Percentiles rank a stretch among this genome's conserved stretches.
phyloP scores from a whole-genome alignment of 2,797 vertebrate genomes.

The Yasuhikotakia modesta region DNA sequence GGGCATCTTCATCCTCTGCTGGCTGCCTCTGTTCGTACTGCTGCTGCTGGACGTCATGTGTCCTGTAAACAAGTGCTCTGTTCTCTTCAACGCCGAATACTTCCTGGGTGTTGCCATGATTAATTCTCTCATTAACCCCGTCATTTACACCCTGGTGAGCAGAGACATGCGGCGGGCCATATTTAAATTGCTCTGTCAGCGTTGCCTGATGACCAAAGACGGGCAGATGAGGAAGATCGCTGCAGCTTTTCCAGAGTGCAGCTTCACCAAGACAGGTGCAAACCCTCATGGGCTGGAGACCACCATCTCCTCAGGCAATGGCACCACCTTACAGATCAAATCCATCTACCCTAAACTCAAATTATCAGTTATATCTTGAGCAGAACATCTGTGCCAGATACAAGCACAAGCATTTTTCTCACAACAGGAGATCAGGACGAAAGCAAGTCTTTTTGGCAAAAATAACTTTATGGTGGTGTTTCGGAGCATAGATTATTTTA shows the following conservation, averaged over 20 bases:
- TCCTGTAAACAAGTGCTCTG: constrained; percentile 66
- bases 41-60: constrained; percentile 86
- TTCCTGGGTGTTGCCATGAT: constrained; percentile 89
- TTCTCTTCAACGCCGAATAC: constrained; percentile 86
- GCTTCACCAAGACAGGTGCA: constrained; percentile 82
- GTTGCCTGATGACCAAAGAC: constrained; percentile 74
- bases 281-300: constrained; percentile 78
- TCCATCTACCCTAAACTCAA: constrained; percentile 73
- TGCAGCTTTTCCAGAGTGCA: constrained; percentile 79
- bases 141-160: constrained; percentile 90
- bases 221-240: constrained; percentile 79
- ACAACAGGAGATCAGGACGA: not conserved
- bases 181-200: constrained; percentile 79
- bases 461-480: too few species aligned
- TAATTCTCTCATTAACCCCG: constrained; percentile 89
- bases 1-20: constrained; percentile 86
- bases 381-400: constrained; percentile 4
- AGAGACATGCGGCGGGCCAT: constrained; percentile 86
- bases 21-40: constrained; percentile 88
- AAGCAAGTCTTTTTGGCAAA: too few species aligned
- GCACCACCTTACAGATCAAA: constrained; percentile 72
- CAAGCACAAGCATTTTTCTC: not conserved
- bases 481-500: too few species aligned
- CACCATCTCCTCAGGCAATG: constrained; percentile 79
- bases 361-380: constrained; percentile 42